phyloP scores from a whole-genome alignment of 2,888 invertebrate species.

The Congeria kusceri region DNA sequence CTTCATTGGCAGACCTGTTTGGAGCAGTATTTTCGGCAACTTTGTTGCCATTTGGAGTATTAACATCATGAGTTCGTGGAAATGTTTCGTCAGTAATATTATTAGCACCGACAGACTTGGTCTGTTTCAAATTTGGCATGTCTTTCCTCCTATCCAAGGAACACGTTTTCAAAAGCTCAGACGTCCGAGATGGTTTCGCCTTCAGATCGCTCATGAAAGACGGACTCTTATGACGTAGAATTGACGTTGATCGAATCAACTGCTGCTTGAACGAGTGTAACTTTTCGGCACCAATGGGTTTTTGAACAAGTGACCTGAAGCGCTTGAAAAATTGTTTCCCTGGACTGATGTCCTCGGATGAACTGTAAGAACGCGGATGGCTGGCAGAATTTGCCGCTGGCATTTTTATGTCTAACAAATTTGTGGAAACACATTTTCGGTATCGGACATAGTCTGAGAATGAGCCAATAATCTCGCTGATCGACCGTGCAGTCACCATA shows the following conservation, averaged over 20 bases:
- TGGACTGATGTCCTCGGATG: slow-evolving; percentile 53
- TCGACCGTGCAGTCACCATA: slow-evolving; percentile 46
- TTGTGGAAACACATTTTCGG: slow-evolving; percentile 74
- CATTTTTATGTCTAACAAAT: slow-evolving; percentile 67
- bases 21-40: background rate
- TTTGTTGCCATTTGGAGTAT: background rate
- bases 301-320: slow-evolving; percentile 56
- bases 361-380: slow-evolving; percentile 39
- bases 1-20: background rate
- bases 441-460: slow-evolving; percentile 73
- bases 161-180: slow-evolving; percentile 38
- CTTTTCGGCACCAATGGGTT: slow-evolving; percentile 47
- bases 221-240: slow-evolving; percentile 65
- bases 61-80: background rate
- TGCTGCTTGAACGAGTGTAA: slow-evolving; percentile 47
- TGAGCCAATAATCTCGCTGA: slow-evolving; percentile 69
- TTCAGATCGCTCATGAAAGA: slow-evolving; percentile 32
- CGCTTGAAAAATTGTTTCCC: slow-evolving; percentile 47
- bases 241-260: slow-evolving; percentile 62
- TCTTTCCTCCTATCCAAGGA: slow-evolving; percentile 51
- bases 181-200: background rate
- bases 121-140: slow-evolving; percentile 40
- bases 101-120: too few species aligned
- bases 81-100: too few species aligned
- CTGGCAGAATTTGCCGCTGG: slow-evolving; percentile 49